A percentile compares a stretch with the other conserved stretches of the same genome.
Evolutionary conservation across 2,113 vertebrate species (phyloP).

Genomic region (Acanthochromis polyacanthus): DNA sequence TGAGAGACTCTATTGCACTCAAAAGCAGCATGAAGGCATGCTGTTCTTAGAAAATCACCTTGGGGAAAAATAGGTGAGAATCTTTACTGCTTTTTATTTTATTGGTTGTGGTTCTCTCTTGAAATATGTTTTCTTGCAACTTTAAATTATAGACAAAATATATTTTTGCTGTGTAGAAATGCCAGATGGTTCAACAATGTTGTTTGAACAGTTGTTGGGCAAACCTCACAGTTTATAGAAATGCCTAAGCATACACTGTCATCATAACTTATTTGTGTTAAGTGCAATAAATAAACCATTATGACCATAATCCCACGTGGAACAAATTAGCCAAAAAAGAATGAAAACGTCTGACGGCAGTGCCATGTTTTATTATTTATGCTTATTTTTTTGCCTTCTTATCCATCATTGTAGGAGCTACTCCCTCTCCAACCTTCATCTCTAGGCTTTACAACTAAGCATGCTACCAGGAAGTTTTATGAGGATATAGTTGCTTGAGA

Average conservation of each 20-base stretch:
- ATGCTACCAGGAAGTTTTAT: constrained; percentile 15
- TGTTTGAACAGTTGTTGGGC: too few relatives aligned
- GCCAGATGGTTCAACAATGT: too few relatives aligned
- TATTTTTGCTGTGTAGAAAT: too few relatives aligned
- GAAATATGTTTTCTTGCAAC: constrained; percentile 10
- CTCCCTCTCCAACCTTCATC: not conserved
- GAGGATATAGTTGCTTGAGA: constrained; percentile 3
- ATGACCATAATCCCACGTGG: too few relatives aligned
- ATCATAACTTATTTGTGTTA: too few relatives aligned
- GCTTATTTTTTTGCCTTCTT: not conserved
- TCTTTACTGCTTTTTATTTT: not conserved
- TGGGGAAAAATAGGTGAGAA: constrained; percentile 6
- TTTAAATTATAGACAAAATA: not conserved
- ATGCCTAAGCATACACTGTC: not conserved
- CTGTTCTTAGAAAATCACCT: constrained; percentile 30
- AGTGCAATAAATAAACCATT: too few relatives aligned
- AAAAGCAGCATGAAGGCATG: constrained; percentile 27
- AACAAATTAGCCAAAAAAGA: not conserved
- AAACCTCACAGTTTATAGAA: not conserved
- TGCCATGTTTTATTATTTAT: not conserved
- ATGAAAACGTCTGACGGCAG: not conserved
- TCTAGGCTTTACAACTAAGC: constrained; percentile 1
- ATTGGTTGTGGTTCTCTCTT: not conserved
- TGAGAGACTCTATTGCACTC: constrained; percentile 22
- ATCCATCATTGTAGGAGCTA: not conserved